These are phyloP conservation scores for Apodemus speciosus DNA, from an alignment of 2,113 vertebrate species.

Conservation along the genomic window DNA sequence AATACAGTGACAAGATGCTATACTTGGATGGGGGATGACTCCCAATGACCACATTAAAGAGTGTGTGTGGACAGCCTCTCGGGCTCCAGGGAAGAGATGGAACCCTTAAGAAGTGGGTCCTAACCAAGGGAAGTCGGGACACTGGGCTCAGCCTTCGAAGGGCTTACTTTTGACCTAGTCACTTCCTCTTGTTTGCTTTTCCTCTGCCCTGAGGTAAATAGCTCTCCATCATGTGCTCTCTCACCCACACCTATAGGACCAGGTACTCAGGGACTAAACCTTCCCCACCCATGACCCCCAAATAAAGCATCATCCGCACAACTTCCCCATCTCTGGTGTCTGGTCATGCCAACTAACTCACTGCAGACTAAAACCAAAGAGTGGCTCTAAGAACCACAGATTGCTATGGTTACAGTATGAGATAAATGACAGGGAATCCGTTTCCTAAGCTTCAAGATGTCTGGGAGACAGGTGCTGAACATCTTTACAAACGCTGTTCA, in stretches of 20 bases:
- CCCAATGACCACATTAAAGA: background rate
- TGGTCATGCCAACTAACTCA: background rate
- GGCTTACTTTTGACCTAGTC: too few species aligned
- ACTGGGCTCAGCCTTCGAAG: background rate
- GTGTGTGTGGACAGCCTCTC: background rate
- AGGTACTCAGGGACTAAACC: background rate
- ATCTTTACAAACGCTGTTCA: slow-evolving; percentile 53
- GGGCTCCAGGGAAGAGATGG: background rate
- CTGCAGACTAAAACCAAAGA: background rate
- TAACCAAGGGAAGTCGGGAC: background rate
- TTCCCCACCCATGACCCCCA: background rate
- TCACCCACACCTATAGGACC: background rate
- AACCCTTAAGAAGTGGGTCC: background rate
- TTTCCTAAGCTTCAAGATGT: background rate
- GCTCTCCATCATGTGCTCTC: background rate
- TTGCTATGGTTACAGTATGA: background rate
- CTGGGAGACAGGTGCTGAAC: slow-evolving; percentile 34
- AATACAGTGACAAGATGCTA: background rate
- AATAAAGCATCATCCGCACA: background rate
- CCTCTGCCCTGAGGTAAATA: background rate
- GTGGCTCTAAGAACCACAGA: background rate
- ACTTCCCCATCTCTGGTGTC: background rate
- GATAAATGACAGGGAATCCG: slow-evolving; percentile 5
- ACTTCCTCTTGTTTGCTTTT: background rate
- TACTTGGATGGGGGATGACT: background rate